Base-by-base conservation (phyloP, 2,797 vertebrate genomes). In the Pantherophis alleghaniensis region DNA sequence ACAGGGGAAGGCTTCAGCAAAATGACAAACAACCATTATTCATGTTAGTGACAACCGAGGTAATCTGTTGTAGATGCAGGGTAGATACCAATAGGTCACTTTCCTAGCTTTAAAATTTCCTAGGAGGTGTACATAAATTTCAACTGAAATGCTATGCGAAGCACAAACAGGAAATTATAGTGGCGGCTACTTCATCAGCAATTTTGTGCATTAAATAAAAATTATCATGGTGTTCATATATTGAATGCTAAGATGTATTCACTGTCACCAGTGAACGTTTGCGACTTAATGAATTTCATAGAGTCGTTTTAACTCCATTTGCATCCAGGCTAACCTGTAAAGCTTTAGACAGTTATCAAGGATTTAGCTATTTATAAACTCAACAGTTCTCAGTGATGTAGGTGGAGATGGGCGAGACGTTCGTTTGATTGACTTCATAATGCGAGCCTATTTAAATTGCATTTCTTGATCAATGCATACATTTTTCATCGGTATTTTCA, bases 21-120 rank as follows among this genome's bases (percentile, higher is more conserved):
- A 95, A 94, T 87, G 5, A 86, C 55, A 91, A 93, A 60, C 57
- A 93, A 59, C 37, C 37, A 0, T 87, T 22, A 18, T 91, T 56
- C 86, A 12, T 91, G 1, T 42, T 88, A 0, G 55, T 96, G 83
- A n/a, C 42, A 89, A 79, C 22, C 0, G 74, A 26, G n/a, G 55
- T 91, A 91, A 87, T 79, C 53, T 90, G 37, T 87, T 24, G 51
- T 5, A 91, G 32, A 87, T 90, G 32, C n/a, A 63, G 12, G 89
- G 24, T 11, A 92, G 94, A 91, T 90, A 7, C 26, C 90, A 0
- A 0, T 92, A 10, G 28, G 66, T 93, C 90, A 91, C 47, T 1
- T 94, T 93, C 88, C 42, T 93, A 93, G 66, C 3, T 88, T 91
- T 86, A 86, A 93, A 95, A 93, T 94, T 0, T 90, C 88, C 22